These are phyloP conservation scores for Gadopsis bispinosus DNA, from an alignment of 2,797 vertebrate genomes.

Conservation along the genomic window DNA sequence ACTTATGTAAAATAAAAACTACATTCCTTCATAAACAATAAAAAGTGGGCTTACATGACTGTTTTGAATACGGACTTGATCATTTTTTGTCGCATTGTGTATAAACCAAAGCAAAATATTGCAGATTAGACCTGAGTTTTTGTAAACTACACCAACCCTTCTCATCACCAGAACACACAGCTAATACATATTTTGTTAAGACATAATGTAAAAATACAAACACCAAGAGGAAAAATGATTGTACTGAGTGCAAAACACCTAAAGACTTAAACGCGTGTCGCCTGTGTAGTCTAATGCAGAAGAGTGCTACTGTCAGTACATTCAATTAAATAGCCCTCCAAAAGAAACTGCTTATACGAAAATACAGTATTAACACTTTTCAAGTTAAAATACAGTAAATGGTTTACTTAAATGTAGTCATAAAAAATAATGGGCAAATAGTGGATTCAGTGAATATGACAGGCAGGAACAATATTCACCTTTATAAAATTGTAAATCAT, in stretches of 20 bases:
- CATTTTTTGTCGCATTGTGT: not conserved
- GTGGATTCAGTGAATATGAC: slow-evolving; percentile 16
- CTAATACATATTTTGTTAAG: slow-evolving; percentile 41
- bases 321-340: slow-evolving; percentile 10
- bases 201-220: slow-evolving; percentile 17
- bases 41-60: slow-evolving; percentile 12
- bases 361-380: slow-evolving; percentile 24
- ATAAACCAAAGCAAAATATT: slow-evolving; percentile 21
- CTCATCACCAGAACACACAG: slow-evolving; percentile 9
- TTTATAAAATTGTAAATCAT: slow-evolving; percentile 45
- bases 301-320: slow-evolving; percentile 21
- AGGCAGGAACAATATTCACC: not conserved
- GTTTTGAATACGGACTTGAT: slow-evolving; percentile 10
- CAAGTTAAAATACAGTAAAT: slow-evolving; percentile 22
- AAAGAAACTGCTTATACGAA: not conserved
- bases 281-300: slow-evolving; percentile 19
- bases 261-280: slow-evolving; percentile 6
- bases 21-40: slow-evolving; percentile 21
- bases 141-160: slow-evolving; percentile 37
- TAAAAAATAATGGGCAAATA: slow-evolving; percentile 19
- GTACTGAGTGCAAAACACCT: slow-evolving; percentile 1
- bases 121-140: slow-evolving; percentile 32
- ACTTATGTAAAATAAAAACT: slow-evolving; percentile 36
- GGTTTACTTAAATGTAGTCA: not conserved
- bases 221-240: slow-evolving; percentile 14